Base-by-base conservation (phyloP, 1,140 invertebrate genomes). In the Conus ventricosus region DNA sequence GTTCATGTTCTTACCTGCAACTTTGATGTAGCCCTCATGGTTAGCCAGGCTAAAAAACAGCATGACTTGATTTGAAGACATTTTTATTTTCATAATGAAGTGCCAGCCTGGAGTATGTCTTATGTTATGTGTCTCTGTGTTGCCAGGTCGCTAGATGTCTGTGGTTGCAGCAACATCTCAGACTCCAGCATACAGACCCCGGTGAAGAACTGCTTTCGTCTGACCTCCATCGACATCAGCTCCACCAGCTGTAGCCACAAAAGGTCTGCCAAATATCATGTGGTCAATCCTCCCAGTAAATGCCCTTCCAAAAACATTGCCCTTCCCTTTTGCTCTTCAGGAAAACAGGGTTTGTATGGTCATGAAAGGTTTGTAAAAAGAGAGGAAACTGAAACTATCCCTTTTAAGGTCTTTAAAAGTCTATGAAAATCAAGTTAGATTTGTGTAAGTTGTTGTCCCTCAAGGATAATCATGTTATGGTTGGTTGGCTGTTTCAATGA, bases 211-310 rank as follows among this genome's bases (percentile, higher is more conserved):
- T 95, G 94, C 90, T 91, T 88, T 17, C 91, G 92, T 25, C 89
- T 95, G 39, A 88, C 91, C 63, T 88, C 92, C 89, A 89, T 95
- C 13, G 94, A 95, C 91, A 93, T 95, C 88, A 95, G 94, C 87
- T 95, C 94, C 6, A 94, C 94, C 60, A 90, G 92, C 5, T 93
- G 93, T 89, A 93, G 92, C n/a, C 90, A 92, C 76, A 90, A 91
- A 87, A 94, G 94, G 94, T 94, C 17, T 17, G 81, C 55, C 39
- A 39, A 39, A 23, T 17, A n/a, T 15, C 25, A n/a, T 17, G 23
- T 63, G 90, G 83, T 39, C 39, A 39, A 39, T 39, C 39, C 39
- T 39, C 39, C 39, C 39, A 39, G 39, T 39, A 39, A 39, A 39
- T 39, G 3, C 39, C 39, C 39, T 39, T 39, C 27, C 5, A 23